Base-by-base conservation (phyloP, 2,797 vertebrate genomes). In the Falco biarmicus region DNA sequence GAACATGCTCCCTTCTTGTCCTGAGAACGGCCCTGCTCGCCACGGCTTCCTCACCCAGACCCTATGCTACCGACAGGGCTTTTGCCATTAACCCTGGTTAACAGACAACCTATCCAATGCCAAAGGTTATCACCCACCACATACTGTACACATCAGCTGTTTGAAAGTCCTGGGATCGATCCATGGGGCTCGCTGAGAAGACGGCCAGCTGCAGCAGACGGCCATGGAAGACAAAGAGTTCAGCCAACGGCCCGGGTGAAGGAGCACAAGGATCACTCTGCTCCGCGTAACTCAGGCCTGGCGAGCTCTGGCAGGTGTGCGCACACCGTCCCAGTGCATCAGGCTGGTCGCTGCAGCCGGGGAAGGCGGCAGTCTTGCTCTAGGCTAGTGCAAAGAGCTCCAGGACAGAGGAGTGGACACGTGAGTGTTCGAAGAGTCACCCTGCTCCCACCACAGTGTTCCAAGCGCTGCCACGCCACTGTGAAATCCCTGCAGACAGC, bases 361-460 rank as follows among this genome's bases (percentile, higher is more conserved):
- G 63, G 37, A 47, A 74, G 31, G 68, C 61, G 17, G 24, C 2
- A 0, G 22, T 21, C 39, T 37, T 43, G 50, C 37, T 61, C 37
- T 13, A 64, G 28, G 10, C 34, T 37, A 13, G 2, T 12, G 11
- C 41, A 32, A 73, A 69, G 29, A 39, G 50, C 51, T 47, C 56
- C 48, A 50, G 51, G 12, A 45, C 13, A 34, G 60, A 83, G 18
- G 6, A 45, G 19, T 0, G 9, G 54, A 69, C 18, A 25, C 2
- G 1, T 0, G 0, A 45, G 32, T 1, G 29, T 48, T 31, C 19
- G 12, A 10, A 50, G 28, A 34, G 47, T 19, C 18, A 11, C 13
- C 4, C 39, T 43, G 63, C 45, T 86, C 22, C 37, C 66, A 48
- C 59, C 18, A 34, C 12, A 32, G 43, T 5, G 3, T 28, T 70